Evolutionary conservation across 37 sponge, comb jelly and placozoan genomes (phyloP).

Genomic region (Axinella damicornis): DNA sequence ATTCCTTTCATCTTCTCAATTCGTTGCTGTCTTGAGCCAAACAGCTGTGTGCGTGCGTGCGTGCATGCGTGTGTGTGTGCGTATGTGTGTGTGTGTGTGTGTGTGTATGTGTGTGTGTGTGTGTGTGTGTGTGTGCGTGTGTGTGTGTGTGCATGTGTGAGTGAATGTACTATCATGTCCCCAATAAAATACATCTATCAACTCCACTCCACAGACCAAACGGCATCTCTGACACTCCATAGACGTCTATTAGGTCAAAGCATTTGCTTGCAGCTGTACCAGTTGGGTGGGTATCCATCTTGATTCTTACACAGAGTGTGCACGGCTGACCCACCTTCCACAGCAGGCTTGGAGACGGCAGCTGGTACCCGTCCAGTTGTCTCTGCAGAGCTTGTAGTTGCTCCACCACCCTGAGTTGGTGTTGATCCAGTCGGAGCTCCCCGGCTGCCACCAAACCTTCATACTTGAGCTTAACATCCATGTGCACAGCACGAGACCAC

Average conservation of each 20-base stretch:
- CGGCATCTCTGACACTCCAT: no score
- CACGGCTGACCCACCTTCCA: conserved; percentile 10
- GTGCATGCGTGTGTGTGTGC: no score
- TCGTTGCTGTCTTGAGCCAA: conserved; percentile 1
- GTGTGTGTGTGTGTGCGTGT: no score
- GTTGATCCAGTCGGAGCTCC: conserved; percentile 23
- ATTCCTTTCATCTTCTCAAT: conserved; percentile 66
- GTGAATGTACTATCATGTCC: no score
- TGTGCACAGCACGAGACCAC: not conserved
- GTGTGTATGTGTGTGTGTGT: no score
- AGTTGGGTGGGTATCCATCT: no score
- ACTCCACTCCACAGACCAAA: no score
- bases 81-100: no score
- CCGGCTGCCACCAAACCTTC: conserved; percentile 48
- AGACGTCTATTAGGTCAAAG: no score
- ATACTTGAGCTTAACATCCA: conserved; percentile 36
- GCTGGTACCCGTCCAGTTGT: conserved; percentile 48
- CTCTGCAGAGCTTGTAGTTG: conserved; percentile 44
- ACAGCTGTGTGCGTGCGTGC: conserved; percentile 26
- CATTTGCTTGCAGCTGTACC: no score
- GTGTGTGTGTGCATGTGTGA: no score
- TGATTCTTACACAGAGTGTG: not conserved
- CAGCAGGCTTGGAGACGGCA: conserved; percentile 21
- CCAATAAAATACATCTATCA: no score
- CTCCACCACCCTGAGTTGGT: conserved; percentile 59